Evolutionary conservation across 2,113 vertebrate genomes (phyloP).

Genomic region (Burhinus bistriatus): DNA sequence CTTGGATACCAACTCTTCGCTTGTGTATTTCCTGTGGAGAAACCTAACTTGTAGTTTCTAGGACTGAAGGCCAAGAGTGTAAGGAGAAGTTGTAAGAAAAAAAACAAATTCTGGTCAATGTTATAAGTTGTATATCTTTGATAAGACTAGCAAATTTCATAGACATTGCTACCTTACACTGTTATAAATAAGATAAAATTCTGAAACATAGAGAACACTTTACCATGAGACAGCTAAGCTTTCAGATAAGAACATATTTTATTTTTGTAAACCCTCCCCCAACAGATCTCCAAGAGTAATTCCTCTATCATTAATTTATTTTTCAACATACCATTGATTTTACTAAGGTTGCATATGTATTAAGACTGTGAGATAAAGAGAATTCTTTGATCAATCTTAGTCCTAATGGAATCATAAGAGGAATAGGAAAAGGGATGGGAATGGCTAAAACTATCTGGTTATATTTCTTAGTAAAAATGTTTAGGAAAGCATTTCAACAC

Average conservation of each 20-base stretch:
- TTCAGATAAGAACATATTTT: background rate
- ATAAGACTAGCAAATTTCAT: background rate
- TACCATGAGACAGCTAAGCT: background rate
- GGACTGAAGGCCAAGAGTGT: background rate
- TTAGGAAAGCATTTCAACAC: background rate
- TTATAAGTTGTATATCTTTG: background rate
- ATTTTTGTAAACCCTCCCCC: background rate
- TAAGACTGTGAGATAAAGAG: background rate
- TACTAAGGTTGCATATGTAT: background rate
- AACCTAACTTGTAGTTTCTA: background rate
- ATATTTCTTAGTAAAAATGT: background rate
- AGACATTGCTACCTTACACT: background rate
- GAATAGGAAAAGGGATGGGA: background rate
- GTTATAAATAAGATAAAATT: background rate
- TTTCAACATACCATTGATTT: background rate
- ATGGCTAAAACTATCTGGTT: background rate
- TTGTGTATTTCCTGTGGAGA: background rate
- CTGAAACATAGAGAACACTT: background rate
- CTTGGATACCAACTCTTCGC: background rate
- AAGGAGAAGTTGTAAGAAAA: background rate
- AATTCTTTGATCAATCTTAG: background rate
- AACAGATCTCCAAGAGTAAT: background rate
- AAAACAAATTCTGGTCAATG: background rate
- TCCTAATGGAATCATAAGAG: background rate
- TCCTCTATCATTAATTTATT: background rate